Base-by-base conservation (phyloP, 1,140 invertebrate genomes). In the Eufriesea mexicana region DNA sequence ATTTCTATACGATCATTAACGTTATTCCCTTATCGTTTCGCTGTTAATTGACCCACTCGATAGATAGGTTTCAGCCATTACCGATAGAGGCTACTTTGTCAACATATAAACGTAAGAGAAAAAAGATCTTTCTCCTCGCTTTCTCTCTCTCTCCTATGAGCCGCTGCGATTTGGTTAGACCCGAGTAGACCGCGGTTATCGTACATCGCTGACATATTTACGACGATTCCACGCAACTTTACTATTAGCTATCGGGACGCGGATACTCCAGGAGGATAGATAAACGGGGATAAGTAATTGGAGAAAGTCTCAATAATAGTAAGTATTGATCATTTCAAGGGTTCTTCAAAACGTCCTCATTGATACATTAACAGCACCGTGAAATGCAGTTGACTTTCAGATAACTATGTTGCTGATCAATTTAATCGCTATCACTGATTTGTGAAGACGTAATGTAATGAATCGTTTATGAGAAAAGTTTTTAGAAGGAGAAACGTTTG, bases 121-220 rank as follows among this genome's bases (percentile, higher is more conserved):
- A 42, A 28, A 28, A 55, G 8, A 25, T 72, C 23, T 61, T 47
- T 66, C 16, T 49, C 9, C 28, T 6, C 5, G 23, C 66, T 71
- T 71, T 72, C 55, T 20, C 47, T 62, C 23, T 47, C 14, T 23
- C 18, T 49, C 28, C 9, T 55, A 54, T n/a, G n/a, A n/a, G n/a
- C n/a, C n/a, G n/a, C n/a, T n/a, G n/a, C 12, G 28, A 61, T 72
- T 72, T 18, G 47, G 59, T 45, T 25, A 70, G 23, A 25, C 25
- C 54, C 5, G 25, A 23, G 16, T 28, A 47, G 20, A 28, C 35
- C 12, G 7, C n/a, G 23, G 57, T 79, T 79, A 84, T 84, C 82
- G 20, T 67, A 18, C 14, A 14, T 9, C 25, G 47, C 2, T 51
- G 82, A 73, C 68, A 67, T 84, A 84, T 79, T 84, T 79, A 84